Conservation (phyloP, 2,797 vertebrate genomes). For the Onychomys arenicola region DNA sequence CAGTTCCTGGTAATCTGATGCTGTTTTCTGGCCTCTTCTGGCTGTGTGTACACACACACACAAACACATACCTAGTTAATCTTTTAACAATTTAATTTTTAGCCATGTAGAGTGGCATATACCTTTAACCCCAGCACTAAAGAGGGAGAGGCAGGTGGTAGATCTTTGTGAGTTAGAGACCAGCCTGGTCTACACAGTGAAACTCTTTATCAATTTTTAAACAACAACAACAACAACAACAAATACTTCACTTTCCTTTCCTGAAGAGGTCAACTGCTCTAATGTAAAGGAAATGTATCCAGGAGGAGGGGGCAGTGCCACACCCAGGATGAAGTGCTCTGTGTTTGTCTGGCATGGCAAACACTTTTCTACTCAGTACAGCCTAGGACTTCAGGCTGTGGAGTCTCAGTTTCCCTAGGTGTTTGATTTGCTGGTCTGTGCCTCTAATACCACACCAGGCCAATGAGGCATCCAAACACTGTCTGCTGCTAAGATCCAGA, state of each 20-base stretch:
- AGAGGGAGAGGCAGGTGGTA: not conserved
- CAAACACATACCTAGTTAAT: too few relatives aligned
- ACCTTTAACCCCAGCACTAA: not conserved
- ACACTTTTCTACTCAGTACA: too few relatives aligned
- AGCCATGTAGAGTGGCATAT: not conserved
- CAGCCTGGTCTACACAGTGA: not conserved
- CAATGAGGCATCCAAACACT: not conserved
- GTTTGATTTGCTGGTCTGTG: not conserved
- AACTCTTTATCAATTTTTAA: not conserved
- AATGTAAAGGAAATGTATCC: not conserved
- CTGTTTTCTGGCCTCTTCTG: not conserved
- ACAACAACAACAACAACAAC: too few relatives aligned
- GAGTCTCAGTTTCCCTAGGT: not conserved
- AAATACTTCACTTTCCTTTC: not conserved
- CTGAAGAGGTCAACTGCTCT: not conserved
- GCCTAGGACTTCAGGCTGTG: not conserved
- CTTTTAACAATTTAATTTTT: not conserved
- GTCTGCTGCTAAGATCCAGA: too few relatives aligned
- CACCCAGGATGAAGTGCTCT: too few relatives aligned
- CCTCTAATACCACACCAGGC: too few relatives aligned
- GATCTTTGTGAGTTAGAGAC: not conserved
- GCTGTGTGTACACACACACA: not conserved
- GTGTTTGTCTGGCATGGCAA: not conserved
- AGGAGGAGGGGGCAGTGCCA: not conserved
- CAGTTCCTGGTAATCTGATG: not conserved